Evolutionary conservation across 2,797 vertebrate genomes (phyloP), one percentile per base, ranked within the genome.

Genomic region (Oreochromis grahami): DNA sequence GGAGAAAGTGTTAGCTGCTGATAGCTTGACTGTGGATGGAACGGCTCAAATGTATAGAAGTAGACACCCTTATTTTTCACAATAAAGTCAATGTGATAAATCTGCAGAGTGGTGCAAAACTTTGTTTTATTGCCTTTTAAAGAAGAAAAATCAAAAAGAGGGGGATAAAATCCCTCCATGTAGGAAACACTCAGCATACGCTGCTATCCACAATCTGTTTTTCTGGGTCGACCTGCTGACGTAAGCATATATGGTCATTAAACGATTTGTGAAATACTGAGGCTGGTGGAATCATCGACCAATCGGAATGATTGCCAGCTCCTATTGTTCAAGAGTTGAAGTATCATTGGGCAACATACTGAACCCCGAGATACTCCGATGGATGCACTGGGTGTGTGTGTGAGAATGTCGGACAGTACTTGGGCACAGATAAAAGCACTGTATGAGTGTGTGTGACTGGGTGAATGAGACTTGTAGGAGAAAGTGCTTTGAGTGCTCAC

Each of bases 221-320:
- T 0, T 72, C 68, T 11, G 24, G 68, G 68, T 48, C 4, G 24
- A 24, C 24, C 68, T 43, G 24, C 9, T 1, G 68, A 29, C 6
- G 5, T 17, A 1, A 45, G 41, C 41, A 7, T 2, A 0, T 3
- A n/a, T 65, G 19, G 11, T 2, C 0, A 8, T 38, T 21, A 65
- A 5, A 38, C 11, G 5, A 0, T 21, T 7, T n/a, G 32, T 63
- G 58, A n/a, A 60, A 21, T 13, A 21, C 60, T 63, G 32, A 38
- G 34, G 19, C 32, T 38, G 60, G 7, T 13, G 7, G 60, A 38
- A 34, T 65, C 34, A 8, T 65, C 19, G 11, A 3, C 34, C 60
- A 38, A 38, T 65, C 32, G 0, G 58, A 32, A n/a, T 34, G 32
- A 60, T 60, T n/a, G 29, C 9, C 17, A 14, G 32, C 58, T 36